Conservation (phyloP, 2,113 vertebrate genomes). For the Vidua chalybeata region DNA sequence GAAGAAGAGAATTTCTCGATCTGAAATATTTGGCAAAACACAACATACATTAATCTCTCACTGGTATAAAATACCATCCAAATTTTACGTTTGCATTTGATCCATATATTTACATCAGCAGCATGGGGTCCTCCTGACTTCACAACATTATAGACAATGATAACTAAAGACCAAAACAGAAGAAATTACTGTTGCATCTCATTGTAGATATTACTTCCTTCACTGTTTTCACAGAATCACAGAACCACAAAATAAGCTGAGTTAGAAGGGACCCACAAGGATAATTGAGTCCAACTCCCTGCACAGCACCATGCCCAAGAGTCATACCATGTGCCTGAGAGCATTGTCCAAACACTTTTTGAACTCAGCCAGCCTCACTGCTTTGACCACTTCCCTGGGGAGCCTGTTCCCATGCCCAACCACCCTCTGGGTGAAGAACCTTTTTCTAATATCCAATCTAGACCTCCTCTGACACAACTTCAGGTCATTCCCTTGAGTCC, state of each 20-base stretch:
- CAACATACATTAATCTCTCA: not conserved
- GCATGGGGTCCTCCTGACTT: not conserved
- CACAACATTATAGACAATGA: not conserved
- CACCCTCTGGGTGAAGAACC: not conserved
- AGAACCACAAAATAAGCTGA: not conserved
- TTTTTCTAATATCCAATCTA: not conserved
- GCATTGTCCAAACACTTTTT: not conserved
- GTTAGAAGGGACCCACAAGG: not conserved
- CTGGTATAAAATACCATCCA: not conserved
- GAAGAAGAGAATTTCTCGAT: not conserved
- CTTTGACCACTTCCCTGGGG: not conserved
- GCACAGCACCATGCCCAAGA: not conserved
- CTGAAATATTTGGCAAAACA: not conserved
- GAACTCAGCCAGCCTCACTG: not conserved
- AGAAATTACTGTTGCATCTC: not conserved
- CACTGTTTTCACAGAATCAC: not conserved
- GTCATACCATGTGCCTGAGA: fast-evolving
- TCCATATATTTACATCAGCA: not conserved
- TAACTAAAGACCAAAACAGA: not conserved
- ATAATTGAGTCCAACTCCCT: not conserved
- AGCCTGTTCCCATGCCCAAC: not conserved
- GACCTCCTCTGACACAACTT: not conserved
- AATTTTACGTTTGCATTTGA: not conserved
- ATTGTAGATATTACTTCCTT: not conserved
- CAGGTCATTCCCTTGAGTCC: not conserved